Evolutionary conservation across 2,797 vertebrate genomes (phyloP), one percentile per base, ranked within the genome.

Genomic region (Meriones psammophilus): DNA sequence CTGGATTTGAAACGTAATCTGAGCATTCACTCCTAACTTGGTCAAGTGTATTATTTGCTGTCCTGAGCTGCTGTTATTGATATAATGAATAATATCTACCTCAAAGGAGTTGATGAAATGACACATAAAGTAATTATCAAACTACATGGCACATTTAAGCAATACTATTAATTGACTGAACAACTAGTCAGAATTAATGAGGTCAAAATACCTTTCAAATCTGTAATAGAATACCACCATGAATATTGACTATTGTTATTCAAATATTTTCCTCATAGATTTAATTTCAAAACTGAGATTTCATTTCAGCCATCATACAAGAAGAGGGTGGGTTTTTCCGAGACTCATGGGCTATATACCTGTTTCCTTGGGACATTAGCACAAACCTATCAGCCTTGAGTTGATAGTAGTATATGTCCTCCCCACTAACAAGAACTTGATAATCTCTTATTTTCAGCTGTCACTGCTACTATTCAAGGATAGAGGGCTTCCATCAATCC

Each of bases 211-310:
- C 64, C 77, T 91, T 95, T 90, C 30, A 94, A 93, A 86, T n/a
- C 64, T 88, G 30, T 89, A 94, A 94, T 36, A 30, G 36, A 85
- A 85, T 7, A 84, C 12, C 2, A 74, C n/a, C 42, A 20, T 68
- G 89, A 66, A 94, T 81, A 93, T 24, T 77, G n/a, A 79, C n/a
- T 92, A 20, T 90, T 96, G 22, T 96, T 91, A 54, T 83, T 96
- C 79, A 95, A 66, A 74, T 94, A 89, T 56, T 89, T 77, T 8
- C n/a, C 58, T 96, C 74, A 28, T 60, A 94, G 88, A 76, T 4
- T 89, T 89, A 87, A 80, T 39, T 17, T 90, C 85, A 85, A 28
- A 97, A 93, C 88, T 0, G 85, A 76, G 79, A 90, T 90, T 94
- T 71, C 76, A 96, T 69, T 95, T 39, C 22, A 87, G 17, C 7